These are phyloP conservation scores for Loriculus beryllinus DNA, from an alignment of 2,797 vertebrate genomes.

Conservation along the genomic window DNA sequence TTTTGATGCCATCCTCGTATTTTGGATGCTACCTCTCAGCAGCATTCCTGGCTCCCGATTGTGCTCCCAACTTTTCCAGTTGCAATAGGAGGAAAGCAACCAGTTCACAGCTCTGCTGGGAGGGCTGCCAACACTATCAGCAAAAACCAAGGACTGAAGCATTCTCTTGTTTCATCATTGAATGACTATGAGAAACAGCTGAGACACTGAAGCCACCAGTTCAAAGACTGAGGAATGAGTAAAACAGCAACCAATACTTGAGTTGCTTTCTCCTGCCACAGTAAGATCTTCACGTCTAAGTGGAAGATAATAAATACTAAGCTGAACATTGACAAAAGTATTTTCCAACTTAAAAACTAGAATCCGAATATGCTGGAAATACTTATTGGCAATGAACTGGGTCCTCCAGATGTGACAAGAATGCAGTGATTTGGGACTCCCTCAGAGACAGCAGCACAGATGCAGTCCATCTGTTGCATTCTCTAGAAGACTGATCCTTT, in stretches of 20 bases:
- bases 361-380: constrained; percentile 25
- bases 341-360: background rate
- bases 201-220: background rate
- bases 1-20: background rate
- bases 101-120: background rate
- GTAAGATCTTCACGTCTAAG: background rate
- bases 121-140: background rate
- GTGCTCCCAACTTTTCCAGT: background rate
- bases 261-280: background rate
- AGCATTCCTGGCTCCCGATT: background rate
- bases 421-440: constrained; percentile 21
- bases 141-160: background rate
- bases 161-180: background rate
- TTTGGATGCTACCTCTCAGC: background rate
- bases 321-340: background rate
- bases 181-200: background rate
- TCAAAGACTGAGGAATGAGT: background rate
- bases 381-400: constrained; percentile 30
- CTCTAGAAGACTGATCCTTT: background rate
- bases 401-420: constrained; percentile 54
- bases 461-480: constrained; percentile 22
- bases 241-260: background rate
- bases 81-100: background rate
- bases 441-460: constrained; percentile 32
- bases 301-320: background rate